Base-by-base conservation (phyloP, 1,140 invertebrate genomes). In the Calliopsis andreniformis region DNA sequence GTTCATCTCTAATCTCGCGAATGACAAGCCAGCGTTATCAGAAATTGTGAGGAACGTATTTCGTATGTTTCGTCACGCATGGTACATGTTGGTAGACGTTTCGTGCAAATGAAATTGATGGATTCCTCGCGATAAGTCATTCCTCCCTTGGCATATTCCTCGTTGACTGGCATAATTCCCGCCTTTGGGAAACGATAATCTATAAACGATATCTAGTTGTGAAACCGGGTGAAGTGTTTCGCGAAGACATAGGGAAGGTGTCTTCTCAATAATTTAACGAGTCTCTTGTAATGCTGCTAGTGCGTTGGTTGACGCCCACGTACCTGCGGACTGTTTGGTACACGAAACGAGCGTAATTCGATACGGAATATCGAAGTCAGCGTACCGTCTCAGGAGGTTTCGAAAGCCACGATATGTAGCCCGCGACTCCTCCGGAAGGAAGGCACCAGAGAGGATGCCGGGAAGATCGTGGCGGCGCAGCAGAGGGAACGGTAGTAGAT, bases 301-400 rank as follows among this genome's bases (percentile, higher is more conserved):
- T 28, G 55, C 66, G 58, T 71, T 63, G 61, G 58, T 77, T 56
- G 28, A 55, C 64, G 32, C 73, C 20, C 59, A 25, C 70, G 55
- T 42, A 70, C 56, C 67, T 63, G 58, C 25, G 72, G 77, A 86
- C 82, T 85, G 79, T 86, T 87, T 82, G 66, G 61, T 78, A 78
- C 70, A 66, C 51, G 80, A 79, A 86, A 83, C 71, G 79, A 80
- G 78, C 78, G 83, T 86, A 88, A 87, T 84, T 87, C 81, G 85
- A 87, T 86, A 87, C 83, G 67, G 85, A 87, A 87, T 88, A 86
- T 87, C 79, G 79, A 87, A 88, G 83, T 87, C 86, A 80, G 71
- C 75, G 80, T 80, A 84, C 84, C 69, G 84, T 88, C 86, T 75
- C 68, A 68, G 80, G 83, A 80, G 80, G 79, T 77, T 84, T 85